Evolutionary conservation across 1,140 invertebrate genomes (phyloP).

Genomic region (Reticulitermes speratus): DNA sequence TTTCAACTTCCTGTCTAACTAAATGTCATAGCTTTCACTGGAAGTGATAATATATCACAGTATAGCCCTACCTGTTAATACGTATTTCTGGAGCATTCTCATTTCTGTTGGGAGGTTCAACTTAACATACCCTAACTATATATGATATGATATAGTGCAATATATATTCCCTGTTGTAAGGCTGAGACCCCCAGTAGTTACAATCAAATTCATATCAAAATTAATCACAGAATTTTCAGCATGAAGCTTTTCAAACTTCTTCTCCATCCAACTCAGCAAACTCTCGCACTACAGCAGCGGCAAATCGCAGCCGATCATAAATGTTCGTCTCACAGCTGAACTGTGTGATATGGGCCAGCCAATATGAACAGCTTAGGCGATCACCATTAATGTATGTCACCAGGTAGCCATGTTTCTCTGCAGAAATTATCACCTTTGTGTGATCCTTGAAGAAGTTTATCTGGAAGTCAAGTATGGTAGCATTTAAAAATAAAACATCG

Average conservation of each 20-base stretch:
- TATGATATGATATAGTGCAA: neutral
- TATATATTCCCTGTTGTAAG: neutral
- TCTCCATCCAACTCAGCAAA: constrained; percentile 52
- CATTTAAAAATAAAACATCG: neutral
- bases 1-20: neutral
- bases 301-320: constrained; percentile 59
- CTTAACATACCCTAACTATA: neutral
- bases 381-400: constrained; percentile 70
- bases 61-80: neutral
- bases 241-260: constrained; percentile 17
- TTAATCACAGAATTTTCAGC: neutral
- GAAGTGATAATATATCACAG: neutral
- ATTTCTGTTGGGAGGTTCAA: too few relatives aligned
- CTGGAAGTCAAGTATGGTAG: constrained; percentile 45
- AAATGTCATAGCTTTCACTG: neutral
- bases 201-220: neutral
- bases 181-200: neutral
- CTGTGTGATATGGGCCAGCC: constrained; percentile 56
- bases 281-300: constrained; percentile 52
- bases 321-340: constrained; percentile 59
- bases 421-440: constrained; percentile 70
- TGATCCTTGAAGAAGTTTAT: constrained; percentile 79
- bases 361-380: constrained; percentile 58
- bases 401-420: constrained; percentile 55
- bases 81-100: neutral